A percentile compares a stretch with the other conserved stretches of the same genome.
phyloP scores from a whole-genome alignment of 2,113 vertebrate genomes.

The Sylvilagus bachmani region DNA sequence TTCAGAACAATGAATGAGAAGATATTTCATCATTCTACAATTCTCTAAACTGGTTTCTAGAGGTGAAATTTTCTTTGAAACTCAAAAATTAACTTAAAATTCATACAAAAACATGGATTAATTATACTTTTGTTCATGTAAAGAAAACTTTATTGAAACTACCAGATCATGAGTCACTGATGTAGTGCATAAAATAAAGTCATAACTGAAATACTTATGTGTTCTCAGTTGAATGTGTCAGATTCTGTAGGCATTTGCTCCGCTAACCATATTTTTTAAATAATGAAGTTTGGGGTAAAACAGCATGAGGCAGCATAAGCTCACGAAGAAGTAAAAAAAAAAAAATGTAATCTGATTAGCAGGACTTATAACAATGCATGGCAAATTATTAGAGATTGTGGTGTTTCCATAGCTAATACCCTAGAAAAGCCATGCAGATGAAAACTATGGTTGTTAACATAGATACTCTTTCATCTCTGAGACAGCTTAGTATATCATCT shows the following conservation, averaged over 20 bases:
- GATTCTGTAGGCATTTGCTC: neutral
- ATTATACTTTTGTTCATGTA: slow-evolving; percentile 12
- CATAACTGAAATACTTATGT: neutral
- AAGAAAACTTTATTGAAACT: slow-evolving; percentile 48
- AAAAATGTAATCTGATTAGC: slow-evolving; percentile 61
- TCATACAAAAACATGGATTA: slow-evolving; percentile 42
- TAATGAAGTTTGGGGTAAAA: slow-evolving; percentile 37
- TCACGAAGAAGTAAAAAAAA: slow-evolving; percentile 35
- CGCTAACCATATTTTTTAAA: neutral
- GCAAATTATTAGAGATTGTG: slow-evolving; percentile 28
- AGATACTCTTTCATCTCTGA: slow-evolving; percentile 59
- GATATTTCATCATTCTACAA: slow-evolving; percentile 46
- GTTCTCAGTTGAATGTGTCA: neutral
- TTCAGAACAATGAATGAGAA: slow-evolving; percentile 9
- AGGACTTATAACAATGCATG: slow-evolving; percentile 56
- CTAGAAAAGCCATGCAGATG: slow-evolving; percentile 40
- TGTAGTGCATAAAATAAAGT: slow-evolving; percentile 57
- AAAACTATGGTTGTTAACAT: slow-evolving; percentile 49
- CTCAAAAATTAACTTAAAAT: neutral
- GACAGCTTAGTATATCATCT: slow-evolving; percentile 50
- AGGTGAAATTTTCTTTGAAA: neutral
- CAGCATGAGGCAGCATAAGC: slow-evolving; percentile 4
- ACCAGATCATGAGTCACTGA: slow-evolving; percentile 20
- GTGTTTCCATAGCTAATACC: slow-evolving; percentile 54
- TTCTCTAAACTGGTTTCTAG: slow-evolving; percentile 14